Evolutionary conservation across 1,140 invertebrate genomes (phyloP).

Genomic region (Lepidurus apus): DNA sequence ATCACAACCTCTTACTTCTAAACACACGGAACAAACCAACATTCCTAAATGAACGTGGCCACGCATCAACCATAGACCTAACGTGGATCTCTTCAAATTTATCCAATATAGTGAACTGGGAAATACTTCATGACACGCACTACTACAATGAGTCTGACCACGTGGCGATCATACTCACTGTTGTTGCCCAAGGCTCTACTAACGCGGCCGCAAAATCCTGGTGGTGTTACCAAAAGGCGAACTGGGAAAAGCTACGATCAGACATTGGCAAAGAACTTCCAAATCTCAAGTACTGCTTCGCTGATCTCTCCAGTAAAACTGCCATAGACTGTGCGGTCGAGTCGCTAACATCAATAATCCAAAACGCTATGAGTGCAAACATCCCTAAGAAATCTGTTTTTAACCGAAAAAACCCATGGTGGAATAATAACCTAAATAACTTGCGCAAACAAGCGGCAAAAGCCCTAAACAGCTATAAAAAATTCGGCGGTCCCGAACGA

Average conservation of each 20-base stretch:
- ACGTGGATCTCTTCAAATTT: conserved; percentile 17
- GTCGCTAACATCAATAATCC: background rate
- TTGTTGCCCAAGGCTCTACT: background rate
- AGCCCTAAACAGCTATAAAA: background rate
- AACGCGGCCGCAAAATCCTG: background rate
- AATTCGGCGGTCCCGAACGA: background rate
- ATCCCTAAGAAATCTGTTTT: background rate
- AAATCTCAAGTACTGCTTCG: conserved; percentile 4
- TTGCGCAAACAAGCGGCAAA: background rate
- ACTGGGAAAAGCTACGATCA: background rate
- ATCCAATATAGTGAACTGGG: background rate
- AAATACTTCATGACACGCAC: conserved; percentile 10
- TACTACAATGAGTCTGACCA: conserved; percentile 24
- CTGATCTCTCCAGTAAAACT: background rate
- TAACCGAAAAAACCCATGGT: background rate
- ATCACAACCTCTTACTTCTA: background rate
- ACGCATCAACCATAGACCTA: conserved; percentile 10
- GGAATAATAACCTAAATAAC: background rate
- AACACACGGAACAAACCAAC: background rate
- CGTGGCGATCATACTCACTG: background rate
- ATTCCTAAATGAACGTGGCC: conserved; percentile 24
- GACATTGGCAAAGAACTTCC: background rate
- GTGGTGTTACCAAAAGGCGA: conserved; percentile 4
- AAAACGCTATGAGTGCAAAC: background rate
- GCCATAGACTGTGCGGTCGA: conserved; percentile 7